Conservation (phyloP, 2,113 vertebrate species). For the Oryzias curvinotus region DNA sequence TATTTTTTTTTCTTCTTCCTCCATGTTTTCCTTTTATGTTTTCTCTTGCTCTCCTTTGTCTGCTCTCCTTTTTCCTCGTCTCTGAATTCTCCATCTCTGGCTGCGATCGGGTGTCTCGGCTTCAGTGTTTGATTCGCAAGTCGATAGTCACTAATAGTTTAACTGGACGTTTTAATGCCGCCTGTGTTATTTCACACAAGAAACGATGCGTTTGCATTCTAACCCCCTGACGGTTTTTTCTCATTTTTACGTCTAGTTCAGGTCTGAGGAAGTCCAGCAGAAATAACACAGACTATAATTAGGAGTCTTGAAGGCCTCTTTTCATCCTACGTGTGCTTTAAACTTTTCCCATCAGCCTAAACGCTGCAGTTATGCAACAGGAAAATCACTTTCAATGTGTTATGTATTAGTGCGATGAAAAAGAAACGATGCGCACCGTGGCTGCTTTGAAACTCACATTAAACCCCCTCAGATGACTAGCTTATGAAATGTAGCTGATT, state of each 20-base stretch:
- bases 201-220: constrained; percentile 58
- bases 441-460: too few relatives aligned
- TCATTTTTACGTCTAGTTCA: constrained; percentile 21
- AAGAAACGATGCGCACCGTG: too few relatives aligned
- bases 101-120: constrained; percentile 51
- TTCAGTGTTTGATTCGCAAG: constrained; percentile 69
- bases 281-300: constrained; percentile 13
- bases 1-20: constrained; percentile 6
- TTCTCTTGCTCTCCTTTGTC: constrained; percentile 17
- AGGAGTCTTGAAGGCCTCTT: background rate
- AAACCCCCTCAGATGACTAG: too few relatives aligned
- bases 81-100: constrained; percentile 41
- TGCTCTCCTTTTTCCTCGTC: constrained; percentile 43
- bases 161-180: constrained; percentile 62
- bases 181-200: constrained; percentile 48
- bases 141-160: constrained; percentile 63
- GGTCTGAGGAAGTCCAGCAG: constrained; percentile 5
- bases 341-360: too few relatives aligned
- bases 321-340: too few relatives aligned
- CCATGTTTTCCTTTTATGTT: background rate
- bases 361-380: too few relatives aligned
- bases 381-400: too few relatives aligned
- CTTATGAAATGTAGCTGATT: too few relatives aligned
- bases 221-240: constrained; percentile 39
- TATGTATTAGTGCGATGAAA: too few relatives aligned